Percentiles rank a stretch among this genome's conserved stretches.
Conservation (phyloP, 1,140 invertebrate genomes). For the Papilio xuthus region DNA sequence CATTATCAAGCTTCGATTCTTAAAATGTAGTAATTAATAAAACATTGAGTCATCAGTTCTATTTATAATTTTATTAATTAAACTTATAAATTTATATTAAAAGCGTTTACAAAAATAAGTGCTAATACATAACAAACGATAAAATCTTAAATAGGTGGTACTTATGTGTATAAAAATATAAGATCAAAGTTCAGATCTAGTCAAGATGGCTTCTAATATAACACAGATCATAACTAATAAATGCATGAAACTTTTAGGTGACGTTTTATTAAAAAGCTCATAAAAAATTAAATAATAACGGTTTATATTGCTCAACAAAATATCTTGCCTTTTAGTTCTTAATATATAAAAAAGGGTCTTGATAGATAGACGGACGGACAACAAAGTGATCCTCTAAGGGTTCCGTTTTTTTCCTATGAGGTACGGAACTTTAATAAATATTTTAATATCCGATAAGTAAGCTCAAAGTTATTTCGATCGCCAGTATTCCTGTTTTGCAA, state of each 20-base stretch:
- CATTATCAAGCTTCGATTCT: too few relatives aligned
- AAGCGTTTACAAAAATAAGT: slow-evolving; percentile 7
- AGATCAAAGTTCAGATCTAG: background rate
- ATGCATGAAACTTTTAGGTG: background rate
- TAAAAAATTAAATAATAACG: background rate
- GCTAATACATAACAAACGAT: background rate
- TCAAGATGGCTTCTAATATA: background rate
- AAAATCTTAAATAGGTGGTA: slow-evolving; percentile 5
- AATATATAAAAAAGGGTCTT: too few relatives aligned
- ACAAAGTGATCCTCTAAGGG: too few relatives aligned
- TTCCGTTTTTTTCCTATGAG: too few relatives aligned
- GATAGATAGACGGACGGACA: too few relatives aligned
- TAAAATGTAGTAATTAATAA: background rate
- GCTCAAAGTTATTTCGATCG: too few relatives aligned
- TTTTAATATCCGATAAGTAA: too few relatives aligned
- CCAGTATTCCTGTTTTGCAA: too few relatives aligned
- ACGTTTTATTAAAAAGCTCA: background rate
- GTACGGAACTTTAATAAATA: too few relatives aligned
- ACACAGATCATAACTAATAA: background rate
- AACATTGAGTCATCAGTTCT: background rate
- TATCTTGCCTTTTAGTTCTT: too few relatives aligned
- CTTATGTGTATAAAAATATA: background rate
- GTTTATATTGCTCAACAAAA: background rate
- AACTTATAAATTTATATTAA: background rate
- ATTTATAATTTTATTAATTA: background rate